These are phyloP conservation scores for Lagopus leucura DNA, from an alignment of 2,113 vertebrate species.

Conservation along the genomic window DNA sequence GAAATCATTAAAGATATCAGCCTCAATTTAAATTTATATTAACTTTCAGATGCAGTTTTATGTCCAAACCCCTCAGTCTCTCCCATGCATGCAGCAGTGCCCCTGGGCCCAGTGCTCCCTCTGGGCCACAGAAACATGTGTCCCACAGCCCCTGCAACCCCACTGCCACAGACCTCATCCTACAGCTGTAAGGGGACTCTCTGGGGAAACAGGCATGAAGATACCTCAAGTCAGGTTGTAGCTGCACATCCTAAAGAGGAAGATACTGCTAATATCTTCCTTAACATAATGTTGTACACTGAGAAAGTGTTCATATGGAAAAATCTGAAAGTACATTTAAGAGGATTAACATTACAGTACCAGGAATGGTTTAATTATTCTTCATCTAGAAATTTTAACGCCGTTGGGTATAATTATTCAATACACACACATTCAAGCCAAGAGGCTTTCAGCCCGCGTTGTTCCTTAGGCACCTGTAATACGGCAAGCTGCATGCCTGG, in stretches of 20 bases:
- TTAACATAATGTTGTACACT: background rate
- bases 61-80: background rate
- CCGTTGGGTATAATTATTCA: background rate
- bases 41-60: background rate
- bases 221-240: background rate
- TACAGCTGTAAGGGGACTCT: background rate
- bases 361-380: background rate
- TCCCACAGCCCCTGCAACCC: background rate
- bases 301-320: background rate
- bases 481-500: background rate
- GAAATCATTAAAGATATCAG: background rate
- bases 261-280: background rate
- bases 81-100: rapidly evolving
- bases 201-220: background rate
- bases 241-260: background rate
- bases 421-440: background rate
- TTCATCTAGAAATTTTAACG: background rate
- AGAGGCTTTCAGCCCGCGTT: background rate
- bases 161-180: background rate
- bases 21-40: background rate
- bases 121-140: background rate
- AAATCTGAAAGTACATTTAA: background rate
- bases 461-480: background rate
- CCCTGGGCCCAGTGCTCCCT: background rate
- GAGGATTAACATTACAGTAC: background rate